Evolutionary conservation across 1,140 invertebrate species (phyloP).

Genomic region (Musca domestica): DNA sequence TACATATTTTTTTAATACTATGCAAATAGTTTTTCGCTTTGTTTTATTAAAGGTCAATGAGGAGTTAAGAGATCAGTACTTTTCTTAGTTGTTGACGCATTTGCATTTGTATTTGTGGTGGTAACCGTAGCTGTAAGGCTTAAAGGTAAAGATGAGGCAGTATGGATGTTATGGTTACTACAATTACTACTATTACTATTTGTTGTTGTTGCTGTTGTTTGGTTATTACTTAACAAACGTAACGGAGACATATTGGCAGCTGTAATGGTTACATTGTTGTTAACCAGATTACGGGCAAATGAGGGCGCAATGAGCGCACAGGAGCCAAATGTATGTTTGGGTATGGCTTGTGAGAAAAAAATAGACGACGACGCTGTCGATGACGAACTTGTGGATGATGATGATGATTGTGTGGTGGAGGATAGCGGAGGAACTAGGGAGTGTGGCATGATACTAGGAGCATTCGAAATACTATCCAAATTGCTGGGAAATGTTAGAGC

Average conservation of each 20-base stretch:
- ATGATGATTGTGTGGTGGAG: not conserved
- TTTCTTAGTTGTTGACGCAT: conserved; percentile 31
- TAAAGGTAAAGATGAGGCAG: conserved; percentile 16
- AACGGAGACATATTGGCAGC: conserved; percentile 16
- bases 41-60: conserved; percentile 36
- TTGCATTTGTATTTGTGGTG: conserved; percentile 18
- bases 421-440: not conserved
- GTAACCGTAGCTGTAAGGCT: conserved; percentile 28
- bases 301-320: conserved; percentile 45
- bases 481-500: not conserved
- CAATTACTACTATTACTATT: not conserved
- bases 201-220: conserved; percentile 21
- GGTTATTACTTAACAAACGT: conserved; percentile 25
- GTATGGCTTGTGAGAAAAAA: conserved; percentile 32
- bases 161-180: conserved; percentile 26
- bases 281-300: conserved; percentile 33
- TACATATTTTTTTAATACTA: not conserved
- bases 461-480: no score
- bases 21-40: conserved; percentile 5
- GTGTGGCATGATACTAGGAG: not conserved
- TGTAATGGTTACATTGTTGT: conserved; percentile 23
- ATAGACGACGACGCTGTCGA: not conserved
- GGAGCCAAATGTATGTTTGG: conserved; percentile 50
- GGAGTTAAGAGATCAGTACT: conserved; percentile 49
- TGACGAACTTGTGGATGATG: conserved; percentile 18